Evolutionary conservation across 2,797 vertebrate species (phyloP).

Genomic region (Distichodus sexfasciatus): DNA sequence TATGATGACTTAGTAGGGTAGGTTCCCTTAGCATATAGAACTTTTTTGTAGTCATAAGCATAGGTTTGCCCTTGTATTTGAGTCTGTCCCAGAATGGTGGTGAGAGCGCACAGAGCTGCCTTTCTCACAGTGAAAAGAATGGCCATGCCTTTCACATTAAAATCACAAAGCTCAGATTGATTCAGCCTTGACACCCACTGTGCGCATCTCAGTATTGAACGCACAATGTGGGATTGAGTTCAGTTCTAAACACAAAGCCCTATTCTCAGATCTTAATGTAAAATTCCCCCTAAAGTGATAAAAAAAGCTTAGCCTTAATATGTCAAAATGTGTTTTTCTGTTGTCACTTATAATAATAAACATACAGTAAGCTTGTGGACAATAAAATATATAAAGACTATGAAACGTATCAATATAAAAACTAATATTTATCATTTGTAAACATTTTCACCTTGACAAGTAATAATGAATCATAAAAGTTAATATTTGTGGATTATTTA

Average conservation of each 20-base stretch:
- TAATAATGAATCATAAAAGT: too few species aligned
- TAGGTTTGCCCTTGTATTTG: conserved; percentile 27
- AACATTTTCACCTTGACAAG: too few species aligned
- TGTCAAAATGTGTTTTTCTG: neutral
- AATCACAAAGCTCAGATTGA: conserved; percentile 41
- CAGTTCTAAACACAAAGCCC: conserved; percentile 24
- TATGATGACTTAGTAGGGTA: neutral
- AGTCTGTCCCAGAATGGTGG: conserved; percentile 6
- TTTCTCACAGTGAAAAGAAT: conserved; percentile 43
- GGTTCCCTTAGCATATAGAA: neutral
- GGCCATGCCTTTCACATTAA: conserved; percentile 37
- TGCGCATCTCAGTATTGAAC: conserved; percentile 13
- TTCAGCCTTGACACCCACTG: conserved; percentile 41
- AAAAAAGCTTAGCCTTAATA: conserved; percentile 17
- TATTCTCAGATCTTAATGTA: conserved; percentile 14
- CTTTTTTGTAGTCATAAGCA: neutral
- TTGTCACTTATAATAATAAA: neutral
- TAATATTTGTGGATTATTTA: too few species aligned
- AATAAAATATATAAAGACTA: too few species aligned
- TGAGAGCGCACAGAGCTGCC: conserved; percentile 33
- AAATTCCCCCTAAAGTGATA: neutral
- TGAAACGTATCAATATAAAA: neutral
- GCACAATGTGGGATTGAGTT: conserved; percentile 23
- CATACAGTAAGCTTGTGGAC: too few species aligned
- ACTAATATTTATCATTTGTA: too few species aligned